These are phyloP conservation scores for Chionoecetes opilio DNA, from an alignment of 1,140 invertebrate species.

Conservation along the genomic window DNA sequence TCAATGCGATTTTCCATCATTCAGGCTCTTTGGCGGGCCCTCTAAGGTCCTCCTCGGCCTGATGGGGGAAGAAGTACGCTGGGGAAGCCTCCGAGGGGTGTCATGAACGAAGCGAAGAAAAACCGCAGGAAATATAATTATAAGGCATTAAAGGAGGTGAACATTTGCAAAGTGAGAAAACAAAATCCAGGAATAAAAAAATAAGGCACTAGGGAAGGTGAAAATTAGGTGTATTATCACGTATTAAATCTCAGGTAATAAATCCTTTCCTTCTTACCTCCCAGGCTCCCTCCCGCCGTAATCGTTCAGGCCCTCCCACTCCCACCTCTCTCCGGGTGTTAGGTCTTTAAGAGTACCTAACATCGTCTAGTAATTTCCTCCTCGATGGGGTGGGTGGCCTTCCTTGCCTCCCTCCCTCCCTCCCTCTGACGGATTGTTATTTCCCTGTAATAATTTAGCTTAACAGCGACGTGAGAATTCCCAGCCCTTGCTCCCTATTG, in stretches of 20 bases:
- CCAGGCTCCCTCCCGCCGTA: background rate
- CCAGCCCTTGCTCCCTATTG: background rate
- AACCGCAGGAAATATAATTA: too few species aligned
- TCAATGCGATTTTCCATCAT: too few species aligned
- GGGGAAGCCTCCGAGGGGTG: too few species aligned
- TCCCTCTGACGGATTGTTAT: background rate
- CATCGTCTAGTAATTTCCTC: background rate
- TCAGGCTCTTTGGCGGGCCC: too few species aligned
- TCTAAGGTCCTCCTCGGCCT: too few species aligned
- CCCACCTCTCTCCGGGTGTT: background rate
- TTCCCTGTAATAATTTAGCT: background rate
- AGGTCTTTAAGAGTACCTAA: background rate
- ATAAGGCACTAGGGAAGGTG: too few species aligned
- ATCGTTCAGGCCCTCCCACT: background rate
- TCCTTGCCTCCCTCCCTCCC: background rate
- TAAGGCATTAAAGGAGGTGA: too few species aligned
- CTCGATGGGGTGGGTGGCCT: background rate
- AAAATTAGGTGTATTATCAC: background rate
- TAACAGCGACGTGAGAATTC: background rate
- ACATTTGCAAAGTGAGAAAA: too few species aligned
- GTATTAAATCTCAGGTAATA: background rate
- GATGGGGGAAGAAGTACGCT: too few species aligned
- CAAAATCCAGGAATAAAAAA: too few species aligned
- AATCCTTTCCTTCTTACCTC: background rate
- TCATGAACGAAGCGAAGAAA: too few species aligned